A percentile compares a stretch with the other conserved stretches of the same genome.
Conservation (phyloP, 2,797 vertebrate genomes). For the Thunnus albacares region DNA sequence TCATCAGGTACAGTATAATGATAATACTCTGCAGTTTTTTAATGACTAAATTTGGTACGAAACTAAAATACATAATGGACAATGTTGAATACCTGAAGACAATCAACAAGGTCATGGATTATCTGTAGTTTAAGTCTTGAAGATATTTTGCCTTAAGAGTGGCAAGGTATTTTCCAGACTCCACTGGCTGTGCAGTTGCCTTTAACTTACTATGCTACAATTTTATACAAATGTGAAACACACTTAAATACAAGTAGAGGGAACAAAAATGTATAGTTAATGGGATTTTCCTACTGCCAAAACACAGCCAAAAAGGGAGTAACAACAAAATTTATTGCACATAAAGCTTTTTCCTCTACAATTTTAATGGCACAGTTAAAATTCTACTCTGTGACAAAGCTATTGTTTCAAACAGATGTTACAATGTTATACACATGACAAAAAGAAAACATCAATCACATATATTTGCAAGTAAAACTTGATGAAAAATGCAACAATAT, state of each 20-base stretch:
- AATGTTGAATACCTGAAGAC: too few relatives aligned
- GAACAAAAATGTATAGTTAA: neutral
- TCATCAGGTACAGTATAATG: too few relatives aligned
- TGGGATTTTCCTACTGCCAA: neutral
- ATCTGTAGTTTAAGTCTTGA: too few relatives aligned
- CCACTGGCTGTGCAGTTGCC: neutral
- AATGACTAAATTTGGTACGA: too few relatives aligned
- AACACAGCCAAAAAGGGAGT: neutral
- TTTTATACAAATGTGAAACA: neutral
- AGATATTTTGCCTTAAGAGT: too few relatives aligned
- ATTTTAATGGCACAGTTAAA: slow-evolving; percentile 64
- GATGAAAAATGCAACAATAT: slow-evolving; percentile 35
- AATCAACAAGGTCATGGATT: too few relatives aligned
- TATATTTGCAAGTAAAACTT: slow-evolving; percentile 34
- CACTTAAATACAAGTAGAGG: neutral
- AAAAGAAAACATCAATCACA: slow-evolving; percentile 33
- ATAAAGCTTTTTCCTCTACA: slow-evolving; percentile 34
- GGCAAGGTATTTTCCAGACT: too few relatives aligned
- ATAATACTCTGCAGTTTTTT: neutral
- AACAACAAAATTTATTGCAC: slow-evolving; percentile 37
- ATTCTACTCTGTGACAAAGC: slow-evolving; percentile 31
- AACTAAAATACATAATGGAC: too few relatives aligned
- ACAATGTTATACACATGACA: slow-evolving; percentile 28
- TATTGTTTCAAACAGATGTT: slow-evolving; percentile 39
- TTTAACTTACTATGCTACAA: neutral